Base-by-base conservation (phyloP, 2,113 vertebrate species). In the Motacilla alba region DNA sequence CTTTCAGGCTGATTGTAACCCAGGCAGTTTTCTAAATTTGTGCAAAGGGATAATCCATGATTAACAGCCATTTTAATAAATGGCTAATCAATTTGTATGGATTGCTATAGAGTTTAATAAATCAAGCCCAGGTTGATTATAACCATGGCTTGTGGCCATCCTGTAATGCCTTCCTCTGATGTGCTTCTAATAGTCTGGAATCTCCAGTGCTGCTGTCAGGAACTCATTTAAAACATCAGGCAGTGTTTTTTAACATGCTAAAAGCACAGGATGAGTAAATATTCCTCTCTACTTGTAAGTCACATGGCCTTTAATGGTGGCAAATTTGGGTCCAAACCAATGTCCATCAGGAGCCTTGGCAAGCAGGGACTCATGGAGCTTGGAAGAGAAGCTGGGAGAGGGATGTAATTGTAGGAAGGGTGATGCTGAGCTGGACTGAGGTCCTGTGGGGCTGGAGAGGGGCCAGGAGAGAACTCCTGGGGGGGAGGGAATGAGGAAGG, bases 101-200 rank as follows among this genome's bases (percentile, higher is more conserved):
- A 55, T 64, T 93, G 87, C 94, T 88, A 19, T 44, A 83, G 82
- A 94, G 85, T 44, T 78, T 13, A 73, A 83, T 95, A 92, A 95
- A 96, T 95, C 94, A 96, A 83, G 68, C 1, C 14, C 46, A 31
- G 72, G 59, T 47, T 93, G 95, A 89, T 97, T 83, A 88, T 35
- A 74, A 21, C 70, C 59, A 55, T 96, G 94, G 94, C 91, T 95
- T 63, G 63, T 50, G 75, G 94, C 95, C 95, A 96, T 72, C 41
- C 68, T 47, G 31, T 78, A 94, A 93, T 95, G 72, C 87, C 75
- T 77, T 85, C 67, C 91, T 94, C 82, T 95, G 94, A 97, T 96
- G 91, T 62, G 55, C 93, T 96, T 95, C 90, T 95, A 88, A 96
- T 94, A 89, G 90, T 85, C 74, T 94, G 94, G 43, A 83, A 49